phyloP scores from a whole-genome alignment of 2,888 invertebrate genomes.

The Himalopsyche tibetana region DNA sequence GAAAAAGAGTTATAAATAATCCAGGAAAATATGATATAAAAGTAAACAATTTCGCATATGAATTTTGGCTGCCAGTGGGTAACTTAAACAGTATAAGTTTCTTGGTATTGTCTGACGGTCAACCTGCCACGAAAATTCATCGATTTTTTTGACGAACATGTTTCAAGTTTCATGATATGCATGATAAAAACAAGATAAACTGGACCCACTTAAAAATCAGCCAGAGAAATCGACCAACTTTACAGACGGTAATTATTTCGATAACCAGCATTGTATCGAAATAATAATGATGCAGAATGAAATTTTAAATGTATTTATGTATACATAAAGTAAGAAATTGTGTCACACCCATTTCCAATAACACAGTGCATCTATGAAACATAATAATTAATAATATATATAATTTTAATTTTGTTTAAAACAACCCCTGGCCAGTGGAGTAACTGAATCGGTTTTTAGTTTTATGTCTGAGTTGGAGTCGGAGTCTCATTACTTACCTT shows the following conservation, averaged over 20 bases:
- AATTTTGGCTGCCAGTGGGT: no score
- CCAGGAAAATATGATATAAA: not conserved
- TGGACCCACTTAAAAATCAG: constrained; percentile 12
- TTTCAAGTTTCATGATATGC: not conserved
- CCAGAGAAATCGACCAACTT: constrained; percentile 3
- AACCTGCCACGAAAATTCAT: not conserved
- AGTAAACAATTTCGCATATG: no score
- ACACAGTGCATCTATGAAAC: not conserved
- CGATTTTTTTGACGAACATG: constrained; percentile 14
- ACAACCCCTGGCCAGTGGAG: not conserved
- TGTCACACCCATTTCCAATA: not conserved
- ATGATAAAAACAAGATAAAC: constrained; percentile 31
- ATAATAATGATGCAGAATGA: not conserved
- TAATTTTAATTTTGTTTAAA: not conserved
- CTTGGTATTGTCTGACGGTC: not conserved
- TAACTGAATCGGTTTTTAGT: no score
- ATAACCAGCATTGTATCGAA: not conserved
- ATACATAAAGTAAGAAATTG: not conserved
- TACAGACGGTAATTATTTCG: constrained; percentile 11
- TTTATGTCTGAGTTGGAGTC: no score
- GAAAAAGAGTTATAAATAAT: not conserved
- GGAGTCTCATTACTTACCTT: no score
- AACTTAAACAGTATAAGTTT: not conserved
- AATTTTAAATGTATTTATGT: not conserved
- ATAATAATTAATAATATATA: not conserved